Conservation (phyloP, 2,113 vertebrate species). For the Isichthys henryi region DNA sequence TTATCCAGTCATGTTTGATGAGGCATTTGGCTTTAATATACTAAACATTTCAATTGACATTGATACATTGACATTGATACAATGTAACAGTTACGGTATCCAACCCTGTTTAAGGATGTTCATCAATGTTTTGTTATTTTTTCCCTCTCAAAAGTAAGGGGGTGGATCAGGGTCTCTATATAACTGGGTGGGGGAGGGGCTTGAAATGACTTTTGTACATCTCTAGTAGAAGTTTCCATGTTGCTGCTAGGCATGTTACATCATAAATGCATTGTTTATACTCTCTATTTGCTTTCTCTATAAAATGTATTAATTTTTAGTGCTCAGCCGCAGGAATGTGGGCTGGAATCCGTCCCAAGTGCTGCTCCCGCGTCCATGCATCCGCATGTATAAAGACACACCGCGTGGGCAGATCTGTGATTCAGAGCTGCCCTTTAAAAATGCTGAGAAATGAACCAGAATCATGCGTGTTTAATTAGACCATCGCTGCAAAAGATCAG, state of each 20-base stretch:
- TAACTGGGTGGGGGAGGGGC: no score
- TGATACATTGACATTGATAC: no score
- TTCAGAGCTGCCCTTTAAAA: neutral
- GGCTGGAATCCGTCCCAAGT: neutral
- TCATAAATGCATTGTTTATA: neutral
- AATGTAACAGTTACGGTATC: no score
- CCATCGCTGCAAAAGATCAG: neutral
- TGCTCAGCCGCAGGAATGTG: neutral
- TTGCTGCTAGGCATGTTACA: neutral
- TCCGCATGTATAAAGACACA: neutral
- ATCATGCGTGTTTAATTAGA: neutral
- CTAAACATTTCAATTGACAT: no score
- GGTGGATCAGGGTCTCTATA: no score
- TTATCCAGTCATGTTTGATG: no score
- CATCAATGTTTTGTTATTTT: no score
- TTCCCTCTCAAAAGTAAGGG: no score
- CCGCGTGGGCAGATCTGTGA: neutral
- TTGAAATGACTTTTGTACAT: neutral
- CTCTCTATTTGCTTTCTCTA: neutral
- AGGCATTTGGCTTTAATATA: no score
- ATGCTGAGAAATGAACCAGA: neutral
- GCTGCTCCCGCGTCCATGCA: neutral
- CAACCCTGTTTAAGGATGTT: no score
- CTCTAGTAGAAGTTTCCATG: neutral
- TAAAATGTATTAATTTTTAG: neutral